A percentile compares a stretch with the other conserved stretches of the same genome.
These are phyloP conservation scores for Silurus asotus DNA, from an alignment of 2,113 vertebrate species.

Conservation along the genomic window DNA sequence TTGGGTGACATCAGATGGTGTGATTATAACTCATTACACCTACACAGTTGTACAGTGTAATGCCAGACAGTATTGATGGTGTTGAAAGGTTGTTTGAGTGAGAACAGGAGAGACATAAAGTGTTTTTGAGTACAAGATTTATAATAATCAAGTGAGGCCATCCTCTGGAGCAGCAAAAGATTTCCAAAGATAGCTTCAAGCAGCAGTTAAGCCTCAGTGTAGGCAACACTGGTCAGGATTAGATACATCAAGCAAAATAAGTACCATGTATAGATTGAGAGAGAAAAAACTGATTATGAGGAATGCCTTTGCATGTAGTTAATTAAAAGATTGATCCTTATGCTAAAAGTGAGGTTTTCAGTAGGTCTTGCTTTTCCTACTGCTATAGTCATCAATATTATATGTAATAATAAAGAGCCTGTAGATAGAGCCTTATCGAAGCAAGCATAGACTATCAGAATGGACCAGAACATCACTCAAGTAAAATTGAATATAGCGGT, in stretches of 20 bases:
- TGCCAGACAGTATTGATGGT: too few species aligned
- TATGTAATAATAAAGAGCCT: too few species aligned
- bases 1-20: too few species aligned
- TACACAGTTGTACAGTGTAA: too few species aligned
- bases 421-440: too few species aligned
- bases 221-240: not conserved
- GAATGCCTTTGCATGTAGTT: not conserved
- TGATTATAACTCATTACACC: too few species aligned
- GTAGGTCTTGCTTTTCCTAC: not conserved
- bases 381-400: too few species aligned
- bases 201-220: not conserved
- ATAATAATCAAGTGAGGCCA: not conserved
- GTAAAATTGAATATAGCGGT: too few species aligned
- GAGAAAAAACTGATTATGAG: too few species aligned
- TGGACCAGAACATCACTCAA: not conserved
- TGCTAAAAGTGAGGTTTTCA: not conserved
- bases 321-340: not conserved
- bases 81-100: too few species aligned
- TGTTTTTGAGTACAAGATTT: too few species aligned
- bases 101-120: too few species aligned
- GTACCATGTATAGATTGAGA: not conserved
- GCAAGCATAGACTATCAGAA: not conserved
- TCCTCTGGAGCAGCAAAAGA: not conserved
- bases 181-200: not conserved
- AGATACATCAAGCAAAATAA: not conserved